These are phyloP conservation scores for Sebastes paucispinis DNA, from an alignment of 2,797 vertebrate genomes.

Conservation along the genomic window DNA sequence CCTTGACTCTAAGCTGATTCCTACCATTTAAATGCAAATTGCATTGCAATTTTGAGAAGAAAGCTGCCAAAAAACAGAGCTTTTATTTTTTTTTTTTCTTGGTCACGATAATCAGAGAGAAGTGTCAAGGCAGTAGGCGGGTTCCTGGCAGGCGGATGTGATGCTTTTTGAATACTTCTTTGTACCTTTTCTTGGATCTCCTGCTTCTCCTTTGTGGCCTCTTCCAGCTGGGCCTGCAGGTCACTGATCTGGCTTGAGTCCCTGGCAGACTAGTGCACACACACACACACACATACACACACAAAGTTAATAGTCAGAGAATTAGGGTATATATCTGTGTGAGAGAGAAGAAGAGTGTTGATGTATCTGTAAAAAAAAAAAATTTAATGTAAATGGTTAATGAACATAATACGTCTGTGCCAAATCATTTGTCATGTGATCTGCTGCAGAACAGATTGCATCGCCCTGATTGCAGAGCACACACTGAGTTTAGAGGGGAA, in stretches of 20 bases:
- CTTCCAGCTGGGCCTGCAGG: conserved; percentile 94
- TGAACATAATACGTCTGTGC: conserved; percentile 12
- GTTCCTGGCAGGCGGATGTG: conserved; percentile 39
- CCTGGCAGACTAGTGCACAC: conserved; percentile 86
- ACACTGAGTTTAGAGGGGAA: conserved; percentile 46
- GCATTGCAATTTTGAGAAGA: conserved; percentile 31
- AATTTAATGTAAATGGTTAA: conserved; percentile 12
- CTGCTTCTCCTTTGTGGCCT: conserved; percentile 94
- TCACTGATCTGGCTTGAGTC: conserved; percentile 97
- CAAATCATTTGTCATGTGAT: conserved; percentile 50
- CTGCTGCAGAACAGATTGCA: conserved; percentile 53
- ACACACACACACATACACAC: conserved; percentile 18
- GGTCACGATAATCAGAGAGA: conserved; percentile 64
- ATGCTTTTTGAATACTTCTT: conserved; percentile 49
- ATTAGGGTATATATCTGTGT: background rate
- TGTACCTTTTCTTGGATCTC: conserved; percentile 97
- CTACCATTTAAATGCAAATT: conserved; percentile 65
- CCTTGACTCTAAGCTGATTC: conserved; percentile 43
- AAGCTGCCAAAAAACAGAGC: conserved; percentile 29
- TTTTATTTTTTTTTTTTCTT: background rate
- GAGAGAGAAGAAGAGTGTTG: background rate
- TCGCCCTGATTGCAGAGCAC: conserved; percentile 39
- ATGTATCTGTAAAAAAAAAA: conserved; percentile 1
- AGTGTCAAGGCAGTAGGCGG: conserved; percentile 33
- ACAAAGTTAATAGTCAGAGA: conserved; percentile 7